These are phyloP conservation scores for Malachius bipustulatus DNA, from an alignment of 2,888 invertebrate genomes.

Conservation along the genomic window DNA sequence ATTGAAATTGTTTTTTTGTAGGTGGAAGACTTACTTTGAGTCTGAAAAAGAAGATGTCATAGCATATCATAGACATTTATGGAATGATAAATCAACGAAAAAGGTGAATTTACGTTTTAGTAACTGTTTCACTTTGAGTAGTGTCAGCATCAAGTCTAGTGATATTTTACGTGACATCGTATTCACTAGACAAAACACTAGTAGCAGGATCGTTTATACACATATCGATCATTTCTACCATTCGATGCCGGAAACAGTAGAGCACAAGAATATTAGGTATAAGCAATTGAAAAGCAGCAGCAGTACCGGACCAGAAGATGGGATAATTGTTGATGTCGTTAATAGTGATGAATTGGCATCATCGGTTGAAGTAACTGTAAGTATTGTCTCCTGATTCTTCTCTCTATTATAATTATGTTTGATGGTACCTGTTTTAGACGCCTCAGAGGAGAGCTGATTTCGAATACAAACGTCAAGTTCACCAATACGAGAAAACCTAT, in stretches of 20 bases:
- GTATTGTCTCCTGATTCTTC: no score
- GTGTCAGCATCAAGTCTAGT: constrained; percentile 27
- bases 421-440: no score
- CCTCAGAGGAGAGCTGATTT: no score
- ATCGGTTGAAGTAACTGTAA: constrained; percentile 18
- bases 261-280: constrained; percentile 66
- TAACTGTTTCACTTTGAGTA: constrained; percentile 26
- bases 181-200: constrained; percentile 37
- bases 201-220: constrained; percentile 51
- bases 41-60: constrained; percentile 35
- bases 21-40: constrained; percentile 41
- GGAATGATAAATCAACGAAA: constrained; percentile 31
- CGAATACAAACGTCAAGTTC: no score
- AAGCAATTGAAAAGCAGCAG: constrained; percentile 37
- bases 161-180: constrained; percentile 33
- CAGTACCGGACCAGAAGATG: constrained; percentile 41
- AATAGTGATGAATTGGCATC: constrained; percentile 24
- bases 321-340: constrained; percentile 30
- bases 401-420: no score
- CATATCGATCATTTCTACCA: constrained; percentile 57
- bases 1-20: constrained; percentile 26
- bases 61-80: constrained; percentile 37
- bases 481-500: constrained; percentile 39
- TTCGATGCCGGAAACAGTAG: constrained; percentile 75
- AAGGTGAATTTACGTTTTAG: constrained; percentile 22